Base-by-base conservation (phyloP, 1,140 invertebrate species). In the Euwallacea fornicatus region DNA sequence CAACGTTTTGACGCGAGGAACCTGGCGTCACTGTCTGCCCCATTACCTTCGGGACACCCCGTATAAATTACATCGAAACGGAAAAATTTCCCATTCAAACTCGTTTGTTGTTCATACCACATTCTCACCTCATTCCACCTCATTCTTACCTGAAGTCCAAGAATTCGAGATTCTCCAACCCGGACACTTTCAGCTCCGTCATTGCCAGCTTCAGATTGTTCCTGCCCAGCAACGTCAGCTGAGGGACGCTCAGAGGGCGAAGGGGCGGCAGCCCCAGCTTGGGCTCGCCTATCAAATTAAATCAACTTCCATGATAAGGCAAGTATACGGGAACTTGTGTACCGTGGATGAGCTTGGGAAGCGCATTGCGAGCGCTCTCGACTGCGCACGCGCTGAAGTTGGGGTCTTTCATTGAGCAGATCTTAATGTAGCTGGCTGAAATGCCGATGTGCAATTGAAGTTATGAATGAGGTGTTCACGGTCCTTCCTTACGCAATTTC, bases 401-500 rank as follows among this genome's bases (percentile, higher is more conserved):
- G 10, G 47, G 47, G 3, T 50, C 47, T 11, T 9, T 11, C 13
- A 2, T 50, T 13, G 47, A 50, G 13, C 47, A 50, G 47, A 13
- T 9, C 47, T 9, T 50, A 13, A 50, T 50, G 47, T 50, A 50
- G 47, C 13, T 50, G 0, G 47, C 47, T 50, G 47, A 50, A 50
- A 50, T 0, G 13, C 47, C 47, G 0, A 11, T 50, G 3, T 11
- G 13, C 10, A 50, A 47, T 71, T 53, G 16, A n/a, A 13, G 11
- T 9, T 11, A 10, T 65, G 7, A 33, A 42, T 15, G 15, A 42
- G 1, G 41, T 47, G 41, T 43, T 16, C 65, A 54, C 10, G 44
- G 10, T 54, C 59, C 53, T 21, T 33, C 63, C 60, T 60, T 8
- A 56, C 47, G 47, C 50, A 62, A 72, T 8, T 47, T 8, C 13